These are phyloP conservation scores for Panthera tigris DNA, from an alignment of 2,113 vertebrate genomes.

Conservation along the genomic window DNA sequence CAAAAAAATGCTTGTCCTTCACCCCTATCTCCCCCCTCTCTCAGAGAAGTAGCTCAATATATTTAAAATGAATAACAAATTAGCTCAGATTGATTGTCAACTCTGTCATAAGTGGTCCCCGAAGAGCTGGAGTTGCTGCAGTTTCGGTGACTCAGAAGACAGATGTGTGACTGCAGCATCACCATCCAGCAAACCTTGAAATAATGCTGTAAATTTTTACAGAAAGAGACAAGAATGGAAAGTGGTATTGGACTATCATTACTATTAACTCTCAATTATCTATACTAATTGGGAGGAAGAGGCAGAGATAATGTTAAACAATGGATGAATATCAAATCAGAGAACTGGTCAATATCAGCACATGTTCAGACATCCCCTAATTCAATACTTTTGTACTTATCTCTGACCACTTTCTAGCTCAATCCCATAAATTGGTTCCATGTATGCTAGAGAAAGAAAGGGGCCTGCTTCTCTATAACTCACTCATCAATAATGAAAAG, in stretches of 20 bases:
- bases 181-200: slow-evolving; percentile 41
- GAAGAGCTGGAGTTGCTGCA: slow-evolving; percentile 39
- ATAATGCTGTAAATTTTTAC: slow-evolving; percentile 44
- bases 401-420: not conserved
- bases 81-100: slow-evolving; percentile 38
- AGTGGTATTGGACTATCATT: not conserved
- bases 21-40: not conserved
- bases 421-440: not conserved
- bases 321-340: slow-evolving; percentile 18
- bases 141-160: slow-evolving; percentile 56
- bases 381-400: not conserved
- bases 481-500: not conserved
- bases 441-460: not conserved
- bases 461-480: not conserved
- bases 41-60: slow-evolving; percentile 48
- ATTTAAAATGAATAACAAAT: slow-evolving; percentile 62
- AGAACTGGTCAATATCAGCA: not conserved
- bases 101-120: slow-evolving; percentile 52
- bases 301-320: not conserved
- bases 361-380: not conserved
- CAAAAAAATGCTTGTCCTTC: slow-evolving; percentile 36
- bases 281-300: not conserved
- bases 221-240: not conserved
- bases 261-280: slow-evolving; percentile 31
- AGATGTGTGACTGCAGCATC: slow-evolving; percentile 38